A percentile compares a stretch with the other conserved stretches of the same genome.
phyloP scores from a whole-genome alignment of 2,113 vertebrate genomes.

The Brienomyrus brachyistius region DNA sequence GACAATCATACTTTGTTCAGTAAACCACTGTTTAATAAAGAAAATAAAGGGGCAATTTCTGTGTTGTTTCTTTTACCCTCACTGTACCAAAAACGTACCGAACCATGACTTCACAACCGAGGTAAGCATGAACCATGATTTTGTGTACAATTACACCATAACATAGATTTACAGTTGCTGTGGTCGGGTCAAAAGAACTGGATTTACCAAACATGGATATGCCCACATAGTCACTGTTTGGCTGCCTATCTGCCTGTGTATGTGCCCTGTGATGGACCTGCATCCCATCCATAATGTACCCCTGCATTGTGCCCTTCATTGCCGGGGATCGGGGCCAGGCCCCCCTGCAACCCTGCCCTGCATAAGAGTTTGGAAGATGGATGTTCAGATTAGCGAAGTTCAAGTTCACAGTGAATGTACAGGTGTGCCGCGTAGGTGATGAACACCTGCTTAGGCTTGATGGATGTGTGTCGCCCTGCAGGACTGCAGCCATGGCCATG shows the following conservation, averaged over 20 bases:
- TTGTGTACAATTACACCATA: too few species aligned
- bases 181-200: too few species aligned
- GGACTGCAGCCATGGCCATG: constrained; percentile 91
- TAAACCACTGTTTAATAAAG: too few species aligned
- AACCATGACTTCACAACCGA: too few species aligned
- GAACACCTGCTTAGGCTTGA: not conserved
- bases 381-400: not conserved
- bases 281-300: not conserved
- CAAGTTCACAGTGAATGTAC: not conserved
- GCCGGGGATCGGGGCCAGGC: not conserved
- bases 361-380: not conserved
- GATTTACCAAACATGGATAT: too few species aligned
- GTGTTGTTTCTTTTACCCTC: too few species aligned
- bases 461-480: constrained; percentile 43
- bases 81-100: too few species aligned
- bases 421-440: not conserved
- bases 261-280: not conserved
- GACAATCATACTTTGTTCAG: too few species aligned
- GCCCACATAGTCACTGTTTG: not conserved
- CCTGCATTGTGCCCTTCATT: not conserved
- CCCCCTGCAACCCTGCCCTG: not conserved
- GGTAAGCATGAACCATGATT: too few species aligned
- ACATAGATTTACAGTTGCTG: too few species aligned
- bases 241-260: not conserved
- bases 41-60: too few species aligned